Conservation (phyloP, 2,888 invertebrate species). For the Ernsta delagoae region DNA sequence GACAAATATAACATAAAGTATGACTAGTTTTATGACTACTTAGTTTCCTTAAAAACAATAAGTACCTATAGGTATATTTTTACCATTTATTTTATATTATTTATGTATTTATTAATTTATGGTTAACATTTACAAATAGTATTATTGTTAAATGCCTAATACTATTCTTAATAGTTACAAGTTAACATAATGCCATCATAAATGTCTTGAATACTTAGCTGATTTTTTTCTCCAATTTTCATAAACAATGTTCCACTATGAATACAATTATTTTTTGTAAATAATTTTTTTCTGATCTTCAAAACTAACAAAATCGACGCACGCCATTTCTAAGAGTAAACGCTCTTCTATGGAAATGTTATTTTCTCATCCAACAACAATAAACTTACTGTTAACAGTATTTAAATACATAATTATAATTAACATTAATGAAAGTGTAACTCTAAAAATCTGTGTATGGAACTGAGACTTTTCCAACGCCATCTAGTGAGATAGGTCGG, state of each 20-base stretch:
- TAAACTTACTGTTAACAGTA: not conserved
- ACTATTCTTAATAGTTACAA: constrained; percentile 7
- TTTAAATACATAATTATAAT: not conserved
- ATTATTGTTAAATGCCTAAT: constrained; percentile 32
- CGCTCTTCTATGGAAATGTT: constrained; percentile 5
- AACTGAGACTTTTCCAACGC: constrained; percentile 64
- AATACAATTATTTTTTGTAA: not conserved
- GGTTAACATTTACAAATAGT: not conserved
- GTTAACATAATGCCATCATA: constrained; percentile 23
- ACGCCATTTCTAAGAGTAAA: not conserved
- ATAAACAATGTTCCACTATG: not conserved
- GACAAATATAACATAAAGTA: constrained; percentile 41
- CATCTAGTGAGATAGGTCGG: constrained; percentile 89
- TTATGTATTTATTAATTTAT: not conserved
- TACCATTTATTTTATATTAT: no score
- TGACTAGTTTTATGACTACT: constrained; percentile 41
- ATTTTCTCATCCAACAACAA: constrained; percentile 7
- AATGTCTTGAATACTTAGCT: constrained; percentile 21
- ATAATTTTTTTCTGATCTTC: no score
- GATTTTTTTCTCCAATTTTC: not conserved
- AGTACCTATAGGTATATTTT: no score
- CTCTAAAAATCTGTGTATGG: constrained; percentile 84
- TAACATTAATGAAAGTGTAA: not conserved
- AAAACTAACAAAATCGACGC: not conserved
- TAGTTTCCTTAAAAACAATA: constrained; percentile 5